Base-by-base conservation (phyloP, 2,797 vertebrate species). In the Lophura swinhoii region DNA sequence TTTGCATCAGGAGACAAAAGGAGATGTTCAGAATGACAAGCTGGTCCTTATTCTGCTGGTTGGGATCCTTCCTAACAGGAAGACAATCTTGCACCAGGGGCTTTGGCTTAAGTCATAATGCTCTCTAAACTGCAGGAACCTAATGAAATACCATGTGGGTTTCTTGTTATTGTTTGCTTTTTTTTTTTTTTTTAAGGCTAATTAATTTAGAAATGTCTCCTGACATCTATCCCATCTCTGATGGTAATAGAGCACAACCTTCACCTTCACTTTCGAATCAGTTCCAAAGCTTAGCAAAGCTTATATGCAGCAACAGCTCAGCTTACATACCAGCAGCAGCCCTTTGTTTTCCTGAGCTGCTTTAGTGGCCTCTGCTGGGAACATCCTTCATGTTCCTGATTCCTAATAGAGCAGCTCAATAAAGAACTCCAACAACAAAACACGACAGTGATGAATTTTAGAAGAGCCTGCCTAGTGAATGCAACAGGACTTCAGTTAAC, bases 281-380 rank as follows among this genome's bases (percentile, higher is more conserved):
- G 8, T 8, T 75, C 21, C 29, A 26, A 26, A 63, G 31, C 79
- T 41, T 1, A 63, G 26, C 12, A 46, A 3, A 39, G 43, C 13
- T 66, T 26, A 3, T 24, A 1, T 3, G 35, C 41, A n/a, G 24
- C 29, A 14, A 6, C 35, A 46, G 0, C 41, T 72, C 35, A 12
- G 35, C 9, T 59, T 33, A 5, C 21, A 1, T 7, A 15, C 31
- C 39, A n/a, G 31, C 22, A 60, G 28, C 41, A 68, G 28, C 29
- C 2, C 56, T 88, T 41, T 35, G 37, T 29, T 71, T 73, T 73
- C n/a, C 55, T 2, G 2, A 4, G 70, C 3, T 29, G 46, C 20
- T 87, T 73, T 64, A 33, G 23, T 20, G 53, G 16, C 53, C 58
- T 89, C 43, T 76, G 35, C 33, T 87, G 69, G 56, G 79, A 67